Conservation (phyloP, 2,113 vertebrate species). For the Sus scrofa region DNA sequence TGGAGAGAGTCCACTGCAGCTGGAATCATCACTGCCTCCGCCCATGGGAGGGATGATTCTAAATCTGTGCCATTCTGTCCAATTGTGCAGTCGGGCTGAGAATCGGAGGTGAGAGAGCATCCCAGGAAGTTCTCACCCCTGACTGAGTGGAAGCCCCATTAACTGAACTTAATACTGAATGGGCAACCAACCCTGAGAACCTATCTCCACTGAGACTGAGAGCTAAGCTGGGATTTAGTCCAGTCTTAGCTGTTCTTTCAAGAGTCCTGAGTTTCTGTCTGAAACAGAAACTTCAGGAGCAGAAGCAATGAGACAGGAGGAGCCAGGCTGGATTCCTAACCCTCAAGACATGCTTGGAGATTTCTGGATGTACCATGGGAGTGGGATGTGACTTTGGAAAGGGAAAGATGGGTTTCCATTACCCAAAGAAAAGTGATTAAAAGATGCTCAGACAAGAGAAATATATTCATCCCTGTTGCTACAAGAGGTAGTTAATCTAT, state of each 20-base stretch:
- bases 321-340: rapidly evolving
- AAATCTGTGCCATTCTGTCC: neutral
- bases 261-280: neutral
- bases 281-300: neutral
- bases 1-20: neutral
- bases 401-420: neutral
- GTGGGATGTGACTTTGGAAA: neutral
- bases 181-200: neutral
- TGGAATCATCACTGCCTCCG: neutral
- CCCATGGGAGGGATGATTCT: neutral
- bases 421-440: neutral
- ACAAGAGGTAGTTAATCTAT: neutral
- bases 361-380: neutral
- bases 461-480: neutral
- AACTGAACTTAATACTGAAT: neutral
- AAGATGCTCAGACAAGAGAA: conserved; percentile 11
- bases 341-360: neutral
- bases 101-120: neutral
- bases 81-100: neutral
- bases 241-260: neutral
- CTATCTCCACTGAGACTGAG: neutral
- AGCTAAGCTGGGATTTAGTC: neutral
- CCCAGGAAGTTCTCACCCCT: neutral
- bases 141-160: neutral
- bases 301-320: neutral